Evolutionary conservation across 2,888 invertebrate genomes (phyloP).

Genomic region (Cantharis rufa): DNA sequence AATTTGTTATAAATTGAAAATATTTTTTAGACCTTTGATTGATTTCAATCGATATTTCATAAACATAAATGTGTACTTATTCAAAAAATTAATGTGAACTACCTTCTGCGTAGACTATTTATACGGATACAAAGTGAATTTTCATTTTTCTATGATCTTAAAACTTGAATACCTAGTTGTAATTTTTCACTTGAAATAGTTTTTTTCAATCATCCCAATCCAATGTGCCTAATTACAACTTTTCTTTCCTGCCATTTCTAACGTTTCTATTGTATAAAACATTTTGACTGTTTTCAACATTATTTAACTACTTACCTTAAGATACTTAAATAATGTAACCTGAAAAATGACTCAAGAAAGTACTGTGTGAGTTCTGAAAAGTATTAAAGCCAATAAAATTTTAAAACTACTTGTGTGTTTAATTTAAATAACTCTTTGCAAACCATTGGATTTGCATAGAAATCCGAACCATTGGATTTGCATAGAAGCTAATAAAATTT

Average conservation of each 20-base stretch:
- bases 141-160: background rate
- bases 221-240: conserved; percentile 12
- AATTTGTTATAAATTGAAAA: background rate
- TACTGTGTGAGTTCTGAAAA: background rate
- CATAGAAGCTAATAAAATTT: too few relatives aligned
- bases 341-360: background rate
- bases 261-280: conserved; percentile 6
- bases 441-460: too few relatives aligned
- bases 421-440: background rate
- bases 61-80: background rate
- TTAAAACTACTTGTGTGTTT: background rate
- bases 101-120: background rate
- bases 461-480: too few relatives aligned
- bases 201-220: conserved; percentile 6
- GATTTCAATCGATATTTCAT: background rate
- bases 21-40: background rate
- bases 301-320: background rate
- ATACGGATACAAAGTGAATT: background rate
- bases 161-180: background rate
- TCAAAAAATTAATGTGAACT: background rate
- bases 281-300: conserved; percentile 10
- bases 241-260: conserved; percentile 13
- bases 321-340: background rate
- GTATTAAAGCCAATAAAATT: background rate
- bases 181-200: conserved; percentile 8